Percentiles rank a stretch among this genome's conserved stretches.
These are phyloP conservation scores for Macropus fuliginosus DNA, from an alignment of 2,797 vertebrate species.

Conservation along the genomic window DNA sequence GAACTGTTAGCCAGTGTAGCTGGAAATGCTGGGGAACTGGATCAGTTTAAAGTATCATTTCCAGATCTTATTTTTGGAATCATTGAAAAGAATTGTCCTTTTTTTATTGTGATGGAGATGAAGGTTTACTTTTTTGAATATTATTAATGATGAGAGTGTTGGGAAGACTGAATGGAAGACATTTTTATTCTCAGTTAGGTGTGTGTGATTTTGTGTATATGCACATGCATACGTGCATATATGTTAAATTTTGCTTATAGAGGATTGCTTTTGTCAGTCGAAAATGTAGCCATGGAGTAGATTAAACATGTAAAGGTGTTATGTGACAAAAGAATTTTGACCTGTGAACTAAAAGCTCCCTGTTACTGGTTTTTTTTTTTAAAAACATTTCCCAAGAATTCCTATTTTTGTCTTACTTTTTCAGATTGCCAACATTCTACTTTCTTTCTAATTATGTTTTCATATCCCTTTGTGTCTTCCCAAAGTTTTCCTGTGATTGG, in stretches of 20 bases:
- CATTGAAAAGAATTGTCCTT: neutral
- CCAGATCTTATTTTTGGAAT: slow-evolving; percentile 10
- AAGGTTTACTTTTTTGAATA: neutral
- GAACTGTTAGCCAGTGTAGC: slow-evolving; percentile 9
- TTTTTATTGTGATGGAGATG: slow-evolving; percentile 10
- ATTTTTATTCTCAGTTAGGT: slow-evolving; percentile 31
- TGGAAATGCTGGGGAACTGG: neutral
- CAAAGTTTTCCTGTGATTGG: neutral
- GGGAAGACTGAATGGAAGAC: slow-evolving; percentile 5
- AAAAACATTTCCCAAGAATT: neutral
- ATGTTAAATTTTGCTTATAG: slow-evolving; percentile 5
- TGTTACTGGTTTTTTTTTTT: slow-evolving; percentile 35
- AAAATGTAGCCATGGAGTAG: neutral
- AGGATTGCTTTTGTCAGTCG: neutral
- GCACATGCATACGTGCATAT: neutral
- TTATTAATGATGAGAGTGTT: slow-evolving; percentile 22
- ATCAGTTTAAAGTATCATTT: neutral
- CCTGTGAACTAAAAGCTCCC: slow-evolving; percentile 13
- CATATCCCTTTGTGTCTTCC: neutral
- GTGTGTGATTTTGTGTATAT: slow-evolving; percentile 11
- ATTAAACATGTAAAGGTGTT: neutral
- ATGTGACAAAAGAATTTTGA: slow-evolving; percentile 22
- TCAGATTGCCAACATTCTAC: neutral
- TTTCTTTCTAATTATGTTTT: neutral
- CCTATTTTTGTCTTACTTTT: slow-evolving; percentile 9